Evolutionary conservation across 1,140 invertebrate species (phyloP).

Genomic region (Euwallacea fornicatus): DNA sequence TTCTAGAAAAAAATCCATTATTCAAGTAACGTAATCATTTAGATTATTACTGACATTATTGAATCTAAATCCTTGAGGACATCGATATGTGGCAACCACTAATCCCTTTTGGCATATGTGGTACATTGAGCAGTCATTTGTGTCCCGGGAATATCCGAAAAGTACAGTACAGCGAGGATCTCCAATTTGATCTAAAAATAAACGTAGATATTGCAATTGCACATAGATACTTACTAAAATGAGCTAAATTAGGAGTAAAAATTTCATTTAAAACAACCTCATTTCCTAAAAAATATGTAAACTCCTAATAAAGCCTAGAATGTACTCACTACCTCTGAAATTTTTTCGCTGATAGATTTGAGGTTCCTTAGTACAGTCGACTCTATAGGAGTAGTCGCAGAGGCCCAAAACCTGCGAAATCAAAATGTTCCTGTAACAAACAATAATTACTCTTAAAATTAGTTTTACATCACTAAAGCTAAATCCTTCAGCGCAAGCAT

Average conservation of each 20-base stretch:
- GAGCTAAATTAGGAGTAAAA: conserved; percentile 6
- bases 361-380: conserved; percentile 55
- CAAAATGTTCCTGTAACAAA: too few relatives aligned
- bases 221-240: background rate
- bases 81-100: conserved; percentile 37
- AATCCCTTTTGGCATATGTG: conserved; percentile 34
- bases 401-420: conserved; percentile 55
- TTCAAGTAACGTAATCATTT: background rate
- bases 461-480: conserved; percentile 64
- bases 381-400: conserved; percentile 62
- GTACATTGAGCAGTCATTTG: conserved; percentile 29
- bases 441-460: conserved; percentile 5
- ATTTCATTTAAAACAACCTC: background rate
- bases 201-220: background rate
- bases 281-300: conserved; percentile 7
- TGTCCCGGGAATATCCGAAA: conserved; percentile 7
- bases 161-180: conserved; percentile 1
- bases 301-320: background rate
- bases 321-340: background rate
- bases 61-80: conserved; percentile 36
- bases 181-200: background rate
- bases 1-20: background rate
- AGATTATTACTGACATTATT: conserved; percentile 35
- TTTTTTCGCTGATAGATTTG: conserved; percentile 25
- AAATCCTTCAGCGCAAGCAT: conserved; percentile 61